A percentile compares a stretch with the other conserved stretches of the same genome.
Conservation (phyloP, 2,113 vertebrate genomes). For the Ceyx melanurus region DNA sequence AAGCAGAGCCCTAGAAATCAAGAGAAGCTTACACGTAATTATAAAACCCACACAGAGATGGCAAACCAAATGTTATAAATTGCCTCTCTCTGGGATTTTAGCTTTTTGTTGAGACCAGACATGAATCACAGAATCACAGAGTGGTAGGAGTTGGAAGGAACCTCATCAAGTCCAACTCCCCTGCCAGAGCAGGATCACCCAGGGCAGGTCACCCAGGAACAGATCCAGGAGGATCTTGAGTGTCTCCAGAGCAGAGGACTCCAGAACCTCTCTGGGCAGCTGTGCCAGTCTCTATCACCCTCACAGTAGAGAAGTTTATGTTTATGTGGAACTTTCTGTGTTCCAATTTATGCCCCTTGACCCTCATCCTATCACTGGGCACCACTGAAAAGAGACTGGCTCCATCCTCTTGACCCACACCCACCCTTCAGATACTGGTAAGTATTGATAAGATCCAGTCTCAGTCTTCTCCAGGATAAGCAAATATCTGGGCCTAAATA, state of each 20-base stretch:
- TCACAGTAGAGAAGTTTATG: not conserved
- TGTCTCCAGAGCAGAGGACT: not conserved
- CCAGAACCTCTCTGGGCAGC: not conserved
- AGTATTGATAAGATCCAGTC: not conserved
- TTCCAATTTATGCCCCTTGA: not conserved
- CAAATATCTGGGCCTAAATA: not conserved
- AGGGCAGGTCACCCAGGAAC: not conserved
- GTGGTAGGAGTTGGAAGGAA: not conserved
- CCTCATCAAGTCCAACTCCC: not conserved
- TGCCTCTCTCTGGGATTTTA: not conserved
- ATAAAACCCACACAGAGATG: not conserved
- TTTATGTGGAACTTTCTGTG: not conserved
- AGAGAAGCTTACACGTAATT: not conserved
- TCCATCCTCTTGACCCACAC: not conserved
- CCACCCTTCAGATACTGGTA: not conserved
- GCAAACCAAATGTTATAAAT: not conserved
- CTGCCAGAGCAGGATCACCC: not conserved
- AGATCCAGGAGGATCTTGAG: not conserved
- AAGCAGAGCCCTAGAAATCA: not conserved
- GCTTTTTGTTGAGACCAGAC: not conserved
- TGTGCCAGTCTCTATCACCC: not conserved
- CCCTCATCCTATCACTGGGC: not conserved
- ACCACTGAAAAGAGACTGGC: not conserved
- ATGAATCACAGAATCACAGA: not conserved
- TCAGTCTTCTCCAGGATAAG: not conserved